phyloP scores from a whole-genome alignment of 1,140 invertebrate species.

The Aphelinus certus region DNA sequence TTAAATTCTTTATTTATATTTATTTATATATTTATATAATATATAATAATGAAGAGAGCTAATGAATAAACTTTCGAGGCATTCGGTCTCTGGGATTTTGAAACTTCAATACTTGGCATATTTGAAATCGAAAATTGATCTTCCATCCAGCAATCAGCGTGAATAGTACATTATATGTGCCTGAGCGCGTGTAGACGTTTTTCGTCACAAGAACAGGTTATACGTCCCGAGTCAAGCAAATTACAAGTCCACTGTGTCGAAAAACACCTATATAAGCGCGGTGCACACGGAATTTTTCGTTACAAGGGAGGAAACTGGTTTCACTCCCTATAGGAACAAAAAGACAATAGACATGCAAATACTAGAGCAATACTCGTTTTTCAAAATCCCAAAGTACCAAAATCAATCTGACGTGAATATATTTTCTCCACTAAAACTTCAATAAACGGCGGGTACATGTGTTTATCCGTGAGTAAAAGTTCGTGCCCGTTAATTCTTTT shows the following conservation, averaged over 20 bases:
- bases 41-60: slow-evolving; percentile 30
- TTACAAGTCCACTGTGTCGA: too few relatives aligned
- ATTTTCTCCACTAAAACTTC: slow-evolving; percentile 2
- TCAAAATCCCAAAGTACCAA: slow-evolving; percentile 16
- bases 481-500: not conserved
- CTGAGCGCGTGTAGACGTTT: too few relatives aligned
- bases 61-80: slow-evolving; percentile 38
- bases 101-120: not conserved
- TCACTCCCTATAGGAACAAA: not conserved
- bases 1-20: slow-evolving; percentile 24
- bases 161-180: too few relatives aligned
- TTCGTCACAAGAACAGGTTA: too few relatives aligned
- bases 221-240: too few relatives aligned
- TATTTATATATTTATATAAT: slow-evolving; percentile 28
- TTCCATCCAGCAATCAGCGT: too few relatives aligned
- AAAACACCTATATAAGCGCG: too few relatives aligned
- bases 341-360: not conserved
- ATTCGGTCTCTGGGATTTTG: not conserved
- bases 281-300: too few relatives aligned
- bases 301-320: too few relatives aligned
- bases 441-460: slow-evolving; percentile 5
- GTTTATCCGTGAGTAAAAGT: not conserved
- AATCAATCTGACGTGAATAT: not conserved
- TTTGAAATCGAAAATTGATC: too few relatives aligned
- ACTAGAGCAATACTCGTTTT: not conserved